These are phyloP conservation scores for Pseudococcus longispinus DNA, from an alignment of 2,888 invertebrate species.

Conservation along the genomic window DNA sequence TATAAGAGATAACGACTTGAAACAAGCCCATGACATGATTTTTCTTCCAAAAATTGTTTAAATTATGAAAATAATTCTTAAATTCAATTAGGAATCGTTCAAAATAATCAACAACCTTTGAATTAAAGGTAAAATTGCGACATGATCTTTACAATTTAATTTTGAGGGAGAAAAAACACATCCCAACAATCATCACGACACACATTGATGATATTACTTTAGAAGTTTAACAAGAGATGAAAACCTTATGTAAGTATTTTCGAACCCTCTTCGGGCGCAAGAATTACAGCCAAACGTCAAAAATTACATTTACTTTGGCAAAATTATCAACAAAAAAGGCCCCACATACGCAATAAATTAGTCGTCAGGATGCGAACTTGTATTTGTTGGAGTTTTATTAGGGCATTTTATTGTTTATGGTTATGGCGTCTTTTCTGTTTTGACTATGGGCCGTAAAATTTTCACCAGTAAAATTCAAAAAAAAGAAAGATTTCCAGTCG, in stretches of 20 bases:
- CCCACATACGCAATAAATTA: not conserved
- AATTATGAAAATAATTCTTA: no score
- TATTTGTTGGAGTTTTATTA: conserved; percentile 40
- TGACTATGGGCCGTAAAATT: conserved; percentile 25
- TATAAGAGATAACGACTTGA: no score
- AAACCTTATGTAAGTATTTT: not conserved
- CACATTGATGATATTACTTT: not conserved
- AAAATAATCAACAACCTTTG: no score
- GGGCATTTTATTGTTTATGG: conserved; percentile 34
- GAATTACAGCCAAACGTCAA: not conserved
- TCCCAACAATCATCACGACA: no score
- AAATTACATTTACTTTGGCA: conserved; percentile 13
- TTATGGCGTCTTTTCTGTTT: conserved; percentile 30
- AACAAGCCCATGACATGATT: no score
- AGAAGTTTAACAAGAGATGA: not conserved
- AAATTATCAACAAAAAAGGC: conserved; percentile 9
- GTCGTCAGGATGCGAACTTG: not conserved
- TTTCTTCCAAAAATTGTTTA: no score
- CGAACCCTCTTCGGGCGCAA: not conserved
- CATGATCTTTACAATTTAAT: no score
- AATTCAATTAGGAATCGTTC: no score
- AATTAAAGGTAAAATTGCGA: no score
- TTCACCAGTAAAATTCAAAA: conserved; percentile 33
- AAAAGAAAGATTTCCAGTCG: conserved; percentile 18
- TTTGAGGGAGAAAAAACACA: no score